Evolutionary conservation across 2,888 invertebrate species (phyloP).

Genomic region (Orthosia gothica): DNA sequence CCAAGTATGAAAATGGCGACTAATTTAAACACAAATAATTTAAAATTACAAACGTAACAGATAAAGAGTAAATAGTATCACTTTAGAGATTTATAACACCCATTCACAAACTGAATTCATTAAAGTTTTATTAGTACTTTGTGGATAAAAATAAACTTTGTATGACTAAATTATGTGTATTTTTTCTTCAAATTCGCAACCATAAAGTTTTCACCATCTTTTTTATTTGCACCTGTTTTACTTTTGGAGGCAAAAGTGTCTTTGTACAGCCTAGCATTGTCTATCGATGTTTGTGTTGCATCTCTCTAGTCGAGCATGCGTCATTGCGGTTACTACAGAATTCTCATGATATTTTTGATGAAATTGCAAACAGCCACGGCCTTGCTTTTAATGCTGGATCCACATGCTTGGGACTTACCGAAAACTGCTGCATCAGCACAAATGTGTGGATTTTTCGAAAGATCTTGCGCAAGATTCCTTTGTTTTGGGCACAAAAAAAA

Average conservation of each 20-base stretch:
- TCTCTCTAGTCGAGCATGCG: constrained; percentile 16
- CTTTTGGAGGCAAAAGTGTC: constrained; percentile 49
- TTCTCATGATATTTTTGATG: neutral
- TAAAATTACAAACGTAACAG: constrained; percentile 56
- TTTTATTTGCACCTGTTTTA: constrained; percentile 45
- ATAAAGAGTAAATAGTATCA: constrained; percentile 50
- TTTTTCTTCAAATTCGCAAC: constrained; percentile 67
- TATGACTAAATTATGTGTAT: constrained; percentile 48
- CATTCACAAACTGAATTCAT: constrained; percentile 63
- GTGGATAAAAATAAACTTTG: constrained; percentile 68
- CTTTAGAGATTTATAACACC: constrained; percentile 52
- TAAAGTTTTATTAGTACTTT: constrained; percentile 50
- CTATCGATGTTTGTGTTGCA: constrained; percentile 32
- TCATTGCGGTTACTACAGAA: constrained; percentile 25
- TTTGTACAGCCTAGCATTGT: constrained; percentile 44
- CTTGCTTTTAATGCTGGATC: constrained; percentile 1
- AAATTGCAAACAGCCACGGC: neutral
- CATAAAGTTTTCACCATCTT: constrained; percentile 55
- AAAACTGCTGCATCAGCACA: no score
- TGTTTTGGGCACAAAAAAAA: no score
- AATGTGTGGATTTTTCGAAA: no score
- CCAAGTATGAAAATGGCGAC: constrained; percentile 80
- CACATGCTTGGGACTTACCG: neutral
- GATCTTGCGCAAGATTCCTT: no score
- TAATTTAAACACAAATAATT: constrained; percentile 65